These are phyloP conservation scores for Phortica okadai DNA, from an alignment of 2,888 invertebrate species.

Conservation along the genomic window DNA sequence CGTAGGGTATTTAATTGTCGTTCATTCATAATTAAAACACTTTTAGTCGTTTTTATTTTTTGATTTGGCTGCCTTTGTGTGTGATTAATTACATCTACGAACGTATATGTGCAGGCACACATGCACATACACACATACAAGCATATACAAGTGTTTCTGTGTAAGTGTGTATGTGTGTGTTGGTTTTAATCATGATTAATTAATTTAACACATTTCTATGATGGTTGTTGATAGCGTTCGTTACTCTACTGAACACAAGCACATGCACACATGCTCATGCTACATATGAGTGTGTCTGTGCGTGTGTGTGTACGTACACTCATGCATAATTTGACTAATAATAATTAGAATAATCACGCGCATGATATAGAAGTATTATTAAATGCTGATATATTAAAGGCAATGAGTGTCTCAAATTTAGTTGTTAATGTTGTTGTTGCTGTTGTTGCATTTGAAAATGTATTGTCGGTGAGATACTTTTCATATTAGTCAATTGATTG, in stretches of 20 bases:
- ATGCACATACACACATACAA: neutral
- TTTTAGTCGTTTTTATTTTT: neutral
- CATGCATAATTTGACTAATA: constrained; percentile 38
- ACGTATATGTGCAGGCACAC: neutral
- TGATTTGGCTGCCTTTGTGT: constrained; percentile 16
- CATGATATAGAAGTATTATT: constrained; percentile 54
- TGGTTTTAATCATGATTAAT: constrained; percentile 38
- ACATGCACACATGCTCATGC: neutral
- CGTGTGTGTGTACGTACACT: constrained; percentile 40
- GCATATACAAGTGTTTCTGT: neutral
- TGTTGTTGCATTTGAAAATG: no score
- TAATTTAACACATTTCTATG: constrained; percentile 34
- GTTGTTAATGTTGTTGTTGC: constrained; percentile 5
- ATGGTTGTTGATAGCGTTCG: constrained; percentile 28
- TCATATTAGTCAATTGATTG: neutral
- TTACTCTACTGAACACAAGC: constrained; percentile 11
- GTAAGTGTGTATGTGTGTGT: neutral
- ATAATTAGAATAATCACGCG: constrained; percentile 57
- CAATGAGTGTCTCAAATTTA: constrained; percentile 33
- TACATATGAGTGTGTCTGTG: neutral
- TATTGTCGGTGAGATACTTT: neutral
- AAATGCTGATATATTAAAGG: constrained; percentile 35
- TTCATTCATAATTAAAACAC: neutral
- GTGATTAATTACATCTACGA: constrained; percentile 24
- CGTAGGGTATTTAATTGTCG: neutral